Percentiles rank a stretch among this genome's conserved stretches.
These are phyloP conservation scores for Strigamia crassipes DNA, from an alignment of 2,888 invertebrate genomes.

Conservation along the genomic window DNA sequence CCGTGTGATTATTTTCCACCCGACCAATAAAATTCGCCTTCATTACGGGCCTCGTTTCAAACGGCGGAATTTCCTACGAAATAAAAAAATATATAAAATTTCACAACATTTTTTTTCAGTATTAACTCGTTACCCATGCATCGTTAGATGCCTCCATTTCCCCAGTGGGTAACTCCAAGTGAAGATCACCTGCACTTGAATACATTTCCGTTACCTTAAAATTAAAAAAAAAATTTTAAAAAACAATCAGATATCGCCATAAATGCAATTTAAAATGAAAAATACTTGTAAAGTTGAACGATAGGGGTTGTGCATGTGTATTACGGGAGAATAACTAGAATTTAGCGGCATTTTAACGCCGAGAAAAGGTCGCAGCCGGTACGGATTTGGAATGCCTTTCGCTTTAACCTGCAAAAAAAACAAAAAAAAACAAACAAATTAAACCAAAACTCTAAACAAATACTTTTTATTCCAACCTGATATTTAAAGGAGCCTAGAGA, in stretches of 20 bases:
- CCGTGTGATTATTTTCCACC: slow-evolving; percentile 79
- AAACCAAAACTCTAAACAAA: neutral
- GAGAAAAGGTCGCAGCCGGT: slow-evolving; percentile 85
- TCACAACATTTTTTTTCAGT: neutral
- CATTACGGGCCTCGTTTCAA: slow-evolving; percentile 84
- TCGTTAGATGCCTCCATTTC: slow-evolving; percentile 77
- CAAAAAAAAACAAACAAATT: neutral
- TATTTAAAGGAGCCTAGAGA: slow-evolving; percentile 89
- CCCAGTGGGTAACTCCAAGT: slow-evolving; percentile 76
- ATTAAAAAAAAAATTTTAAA: slow-evolving; percentile 49
- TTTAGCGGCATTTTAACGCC: slow-evolving; percentile 90
- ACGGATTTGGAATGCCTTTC: slow-evolving; percentile 85
- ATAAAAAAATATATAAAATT: neutral
- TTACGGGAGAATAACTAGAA: slow-evolving; percentile 83
- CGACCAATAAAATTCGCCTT: slow-evolving; percentile 79
- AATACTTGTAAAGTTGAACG: slow-evolving; percentile 79
- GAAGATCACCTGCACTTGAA: slow-evolving; percentile 83
- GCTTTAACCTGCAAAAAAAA: slow-evolving; percentile 71
- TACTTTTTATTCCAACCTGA: slow-evolving; percentile 64
- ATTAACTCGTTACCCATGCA: slow-evolving; percentile 69
- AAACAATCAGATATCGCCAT: no score
- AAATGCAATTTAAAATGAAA: slow-evolving; percentile 47
- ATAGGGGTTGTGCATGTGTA: slow-evolving; percentile 94
- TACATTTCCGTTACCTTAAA: slow-evolving; percentile 64
- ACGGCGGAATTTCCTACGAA: slow-evolving; percentile 76